These are phyloP conservation scores for Episyrphus balteatus DNA, from an alignment of 1,140 invertebrate genomes.

Conservation along the genomic window DNA sequence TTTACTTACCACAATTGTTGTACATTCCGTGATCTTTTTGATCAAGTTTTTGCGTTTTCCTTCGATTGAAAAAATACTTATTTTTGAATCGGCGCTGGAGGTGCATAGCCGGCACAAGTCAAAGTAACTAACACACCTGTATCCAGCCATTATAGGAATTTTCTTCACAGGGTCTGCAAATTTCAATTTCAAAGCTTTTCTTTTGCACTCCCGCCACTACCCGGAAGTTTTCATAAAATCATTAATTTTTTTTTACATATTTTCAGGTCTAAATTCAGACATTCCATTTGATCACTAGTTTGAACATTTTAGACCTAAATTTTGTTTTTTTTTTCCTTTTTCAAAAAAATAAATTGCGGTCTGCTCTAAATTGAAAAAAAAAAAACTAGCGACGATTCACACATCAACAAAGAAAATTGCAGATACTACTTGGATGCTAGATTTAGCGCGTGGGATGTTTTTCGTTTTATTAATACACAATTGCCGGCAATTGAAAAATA, in stretches of 20 bases:
- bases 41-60: slow-evolving; percentile 50
- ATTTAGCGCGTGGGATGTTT: no score
- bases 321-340: no score
- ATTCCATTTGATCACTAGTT: no score
- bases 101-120: slow-evolving; percentile 59
- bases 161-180: neutral
- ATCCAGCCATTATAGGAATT: slow-evolving; percentile 43
- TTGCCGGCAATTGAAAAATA: no score
- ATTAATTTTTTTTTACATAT: neutral
- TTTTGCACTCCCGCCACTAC: neutral
- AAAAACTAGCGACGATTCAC: no score
- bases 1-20: slow-evolving; percentile 46
- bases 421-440: no score
- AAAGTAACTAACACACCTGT: slow-evolving; percentile 56
- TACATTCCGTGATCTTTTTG: slow-evolving; percentile 51
- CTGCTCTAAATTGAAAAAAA: no score
- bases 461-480: no score
- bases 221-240: neutral
- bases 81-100: slow-evolving; percentile 49
- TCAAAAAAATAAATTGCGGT: no score
- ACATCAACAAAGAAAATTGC: no score
- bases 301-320: no score
- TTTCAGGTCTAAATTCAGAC: neutral
- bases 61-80: slow-evolving; percentile 54
- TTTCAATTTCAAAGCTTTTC: neutral